Evolutionary conservation across 2,888 invertebrate genomes (phyloP), one percentile per base, ranked within the genome.

Genomic region (Drosophila eohydei): DNA sequence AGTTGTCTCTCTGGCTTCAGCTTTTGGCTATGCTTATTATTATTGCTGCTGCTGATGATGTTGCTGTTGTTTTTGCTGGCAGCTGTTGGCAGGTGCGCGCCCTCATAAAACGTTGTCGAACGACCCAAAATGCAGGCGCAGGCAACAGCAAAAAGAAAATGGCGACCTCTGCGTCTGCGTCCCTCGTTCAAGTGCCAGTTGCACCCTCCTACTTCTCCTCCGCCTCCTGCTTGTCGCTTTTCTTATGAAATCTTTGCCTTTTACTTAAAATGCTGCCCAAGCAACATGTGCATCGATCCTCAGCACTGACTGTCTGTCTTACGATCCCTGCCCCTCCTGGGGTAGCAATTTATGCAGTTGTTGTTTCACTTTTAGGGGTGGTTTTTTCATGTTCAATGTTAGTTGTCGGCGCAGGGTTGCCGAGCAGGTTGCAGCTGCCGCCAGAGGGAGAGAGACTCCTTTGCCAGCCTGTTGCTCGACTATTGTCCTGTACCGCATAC

Each of bases 11-110:
- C 34, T 58, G 88, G 64, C 78, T 83, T 67, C 59, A 86, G 83
- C 83, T 88, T 88, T 83, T 88, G 87, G 82, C 87, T 87, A 82
- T 84, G 82, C 75, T 84, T 84, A 74, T 83, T 78, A 77, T 79
- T 76, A 48, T 68, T 74, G 65, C 50, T 57, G 62, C 28, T 62
- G 46, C 1, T 51, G 51, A 3, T 58, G 61, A 16, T 64, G 46
- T 1, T 58, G 50, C 6, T 52, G 40, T n/a, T 54, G 56, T 21
- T 44, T 66, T 62, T 44, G 59, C 34, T 77, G 84, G 89, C 83
- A 84, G 89, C 87, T 89, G 84, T 71, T 89, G 88, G 84, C 84
- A 84, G 84, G 84, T 84, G 84, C 89, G 89, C 88, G 89, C 89
- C 89, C 84, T 89, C 84, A 84, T 89, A 89, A 87, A 81, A 68